A percentile compares a stretch with the other conserved stretches of the same genome.
phyloP scores from a whole-genome alignment of 1,140 invertebrate genomes.

The Cotesia vestalis region DNA sequence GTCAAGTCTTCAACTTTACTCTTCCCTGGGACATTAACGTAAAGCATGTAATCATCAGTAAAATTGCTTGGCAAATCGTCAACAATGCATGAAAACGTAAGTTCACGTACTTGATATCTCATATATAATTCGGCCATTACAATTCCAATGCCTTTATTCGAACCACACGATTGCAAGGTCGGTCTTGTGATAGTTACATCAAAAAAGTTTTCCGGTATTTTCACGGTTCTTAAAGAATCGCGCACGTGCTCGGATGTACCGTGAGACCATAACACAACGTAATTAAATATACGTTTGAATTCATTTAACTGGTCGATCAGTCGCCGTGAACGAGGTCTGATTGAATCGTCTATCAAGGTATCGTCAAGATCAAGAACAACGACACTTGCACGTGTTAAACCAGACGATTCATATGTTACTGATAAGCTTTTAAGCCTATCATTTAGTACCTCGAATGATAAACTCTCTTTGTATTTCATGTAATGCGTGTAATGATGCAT shows the following conservation, averaged over 20 bases:
- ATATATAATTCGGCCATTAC: not conserved
- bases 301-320: not conserved
- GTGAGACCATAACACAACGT: conserved; percentile 6
- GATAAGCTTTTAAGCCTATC: not conserved
- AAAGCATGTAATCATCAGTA: conserved; percentile 6
- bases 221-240: not conserved
- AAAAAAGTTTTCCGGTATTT: not conserved
- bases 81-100: conserved; percentile 4
- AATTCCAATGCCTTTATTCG: not conserved
- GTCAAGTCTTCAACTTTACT: too few relatives aligned
- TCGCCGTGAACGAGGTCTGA: not conserved
- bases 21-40: not conserved
- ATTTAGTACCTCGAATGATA: not conserved
- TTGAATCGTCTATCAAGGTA: not conserved
- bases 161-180: not conserved
- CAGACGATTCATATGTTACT: not conserved
- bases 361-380: conserved; percentile 5
- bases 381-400: not conserved
- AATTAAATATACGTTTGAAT: conserved; percentile 5
- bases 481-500: conserved; percentile 7
- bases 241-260: not conserved
- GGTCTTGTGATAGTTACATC: not conserved
- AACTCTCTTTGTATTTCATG: not conserved
- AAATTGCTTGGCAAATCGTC: not conserved
- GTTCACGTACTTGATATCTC: not conserved